Evolutionary conservation across 2,888 invertebrate species (phyloP).

Genomic region (Macrosiphum euphorbiae): DNA sequence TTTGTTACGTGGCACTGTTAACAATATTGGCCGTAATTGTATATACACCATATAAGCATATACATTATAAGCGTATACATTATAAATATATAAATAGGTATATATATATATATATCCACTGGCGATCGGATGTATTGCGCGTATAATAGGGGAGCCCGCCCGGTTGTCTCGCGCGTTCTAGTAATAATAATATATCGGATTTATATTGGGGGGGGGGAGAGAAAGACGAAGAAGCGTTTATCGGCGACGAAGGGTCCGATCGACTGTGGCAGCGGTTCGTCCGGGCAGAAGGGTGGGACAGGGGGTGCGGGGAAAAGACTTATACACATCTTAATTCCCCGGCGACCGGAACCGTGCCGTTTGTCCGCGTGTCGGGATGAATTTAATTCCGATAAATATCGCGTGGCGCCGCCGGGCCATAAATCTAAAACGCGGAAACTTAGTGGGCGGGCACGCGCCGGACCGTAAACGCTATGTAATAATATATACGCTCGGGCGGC

Average conservation of each 20-base stretch:
- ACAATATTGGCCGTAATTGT: neutral
- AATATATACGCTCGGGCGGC: neutral
- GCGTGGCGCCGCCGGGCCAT: neutral
- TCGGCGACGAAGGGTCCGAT: neutral
- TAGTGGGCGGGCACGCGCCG: slow-evolving; percentile 41
- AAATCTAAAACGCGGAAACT: slow-evolving; percentile 44
- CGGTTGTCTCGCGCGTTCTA: neutral
- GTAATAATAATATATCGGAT: slow-evolving; percentile 16
- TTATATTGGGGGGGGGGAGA: no score
- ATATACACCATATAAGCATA: no score
- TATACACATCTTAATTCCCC: slow-evolving; percentile 57
- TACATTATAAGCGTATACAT: neutral
- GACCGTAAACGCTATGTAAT: neutral
- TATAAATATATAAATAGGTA: neutral
- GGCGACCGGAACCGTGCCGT: slow-evolving; percentile 38
- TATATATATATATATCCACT: neutral
- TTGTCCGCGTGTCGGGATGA: slow-evolving; percentile 44
- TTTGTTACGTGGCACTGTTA: neutral
- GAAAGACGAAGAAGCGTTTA: slow-evolving; percentile 22
- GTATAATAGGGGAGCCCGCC: neutral
- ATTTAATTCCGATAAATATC: slow-evolving; percentile 64
- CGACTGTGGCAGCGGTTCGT: neutral
- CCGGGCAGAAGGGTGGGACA: no score
- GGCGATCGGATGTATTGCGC: neutral
- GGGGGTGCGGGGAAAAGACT: slow-evolving; percentile 8